phyloP scores from a whole-genome alignment of 2,113 vertebrate genomes.

The Podilymbus podiceps region DNA sequence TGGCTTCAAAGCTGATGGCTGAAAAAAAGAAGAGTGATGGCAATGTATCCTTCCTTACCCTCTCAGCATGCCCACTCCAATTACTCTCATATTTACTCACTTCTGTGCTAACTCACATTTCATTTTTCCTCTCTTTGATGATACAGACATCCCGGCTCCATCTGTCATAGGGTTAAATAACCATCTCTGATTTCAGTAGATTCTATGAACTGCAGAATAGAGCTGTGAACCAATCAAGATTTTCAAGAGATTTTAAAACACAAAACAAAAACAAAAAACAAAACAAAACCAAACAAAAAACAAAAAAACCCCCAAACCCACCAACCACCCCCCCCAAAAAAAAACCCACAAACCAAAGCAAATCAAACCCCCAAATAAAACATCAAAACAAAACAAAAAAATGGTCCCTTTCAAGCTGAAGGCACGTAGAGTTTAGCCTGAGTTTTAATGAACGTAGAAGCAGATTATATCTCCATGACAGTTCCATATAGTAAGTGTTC shows the following conservation, averaged over 20 bases:
- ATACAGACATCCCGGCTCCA: conserved; percentile 68
- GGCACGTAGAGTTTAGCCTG: not conserved
- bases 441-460: not conserved
- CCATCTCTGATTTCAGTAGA: conserved; percentile 64
- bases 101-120: conserved; percentile 46
- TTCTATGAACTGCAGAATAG: conserved; percentile 48
- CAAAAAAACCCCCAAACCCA: no score
- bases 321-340: no score
- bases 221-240: not conserved
- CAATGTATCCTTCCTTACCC: conserved; percentile 15
- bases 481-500: not conserved
- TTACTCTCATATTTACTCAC: conserved; percentile 63
- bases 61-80: conserved; percentile 18
- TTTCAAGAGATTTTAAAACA: not conserved
- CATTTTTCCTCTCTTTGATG: conserved; percentile 68
- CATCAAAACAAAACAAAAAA: not conserved
- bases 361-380: not conserved
- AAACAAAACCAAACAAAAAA: not conserved
- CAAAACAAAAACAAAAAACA: no score
- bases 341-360: not conserved
- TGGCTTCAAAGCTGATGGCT: conserved; percentile 68
- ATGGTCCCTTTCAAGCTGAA: not conserved
- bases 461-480: not conserved
- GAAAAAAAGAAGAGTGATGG: conserved; percentile 1
- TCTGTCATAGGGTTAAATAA: conserved; percentile 68